These are phyloP conservation scores for Herpetotheres cachinnans DNA, from an alignment of 2,113 vertebrate genomes.

Conservation along the genomic window DNA sequence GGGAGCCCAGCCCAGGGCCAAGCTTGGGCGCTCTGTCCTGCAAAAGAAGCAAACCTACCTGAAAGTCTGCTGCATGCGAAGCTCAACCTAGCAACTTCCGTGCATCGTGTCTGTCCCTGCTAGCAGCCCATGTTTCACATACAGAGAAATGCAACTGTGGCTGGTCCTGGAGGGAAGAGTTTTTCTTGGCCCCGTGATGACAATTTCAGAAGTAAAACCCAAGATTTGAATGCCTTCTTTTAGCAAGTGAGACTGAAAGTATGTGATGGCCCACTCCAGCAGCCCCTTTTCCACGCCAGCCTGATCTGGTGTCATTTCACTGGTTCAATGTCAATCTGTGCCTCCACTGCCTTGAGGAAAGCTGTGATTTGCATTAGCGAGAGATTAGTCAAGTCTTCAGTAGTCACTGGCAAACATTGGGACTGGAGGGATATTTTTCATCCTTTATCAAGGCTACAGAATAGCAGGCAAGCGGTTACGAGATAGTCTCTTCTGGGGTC, in stretches of 20 bases:
- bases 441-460: background rate
- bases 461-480: background rate
- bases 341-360: background rate
- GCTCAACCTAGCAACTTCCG: background rate
- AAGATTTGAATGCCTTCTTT: background rate
- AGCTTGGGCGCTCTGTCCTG: background rate
- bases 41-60: background rate
- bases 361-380: background rate
- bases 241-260: background rate
- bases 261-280: background rate
- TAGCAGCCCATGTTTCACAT: background rate
- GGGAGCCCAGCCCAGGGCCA: background rate
- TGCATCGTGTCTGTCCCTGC: background rate
- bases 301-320: background rate
- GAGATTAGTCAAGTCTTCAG: background rate
- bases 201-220: background rate
- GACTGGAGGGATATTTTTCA: background rate
- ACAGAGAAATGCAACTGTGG: background rate
- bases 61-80: background rate
- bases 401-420: background rate
- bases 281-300: background rate
- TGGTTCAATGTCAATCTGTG: background rate
- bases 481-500: background rate
- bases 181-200: background rate
- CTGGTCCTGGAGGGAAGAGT: background rate